These are phyloP conservation scores for Toxotes chatareus DNA, from an alignment of 2,113 vertebrate genomes.

Conservation along the genomic window DNA sequence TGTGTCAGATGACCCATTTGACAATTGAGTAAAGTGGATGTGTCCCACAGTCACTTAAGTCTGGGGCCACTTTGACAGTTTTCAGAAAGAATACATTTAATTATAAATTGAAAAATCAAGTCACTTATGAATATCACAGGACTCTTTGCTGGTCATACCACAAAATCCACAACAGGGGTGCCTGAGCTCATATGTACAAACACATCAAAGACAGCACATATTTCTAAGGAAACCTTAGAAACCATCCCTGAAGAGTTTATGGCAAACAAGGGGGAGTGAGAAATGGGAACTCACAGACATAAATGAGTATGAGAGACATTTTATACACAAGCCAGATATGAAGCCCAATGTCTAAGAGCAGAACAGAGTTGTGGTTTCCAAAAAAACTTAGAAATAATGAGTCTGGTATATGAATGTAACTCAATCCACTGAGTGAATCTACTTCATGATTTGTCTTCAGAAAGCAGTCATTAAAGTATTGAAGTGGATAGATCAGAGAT, in stretches of 20 bases:
- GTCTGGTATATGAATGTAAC: background rate
- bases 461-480: background rate
- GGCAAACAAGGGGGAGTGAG: background rate
- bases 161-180: background rate
- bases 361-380: background rate
- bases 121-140: slow-evolving; percentile 15
- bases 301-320: background rate
- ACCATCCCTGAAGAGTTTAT: background rate
- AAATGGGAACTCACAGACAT: background rate
- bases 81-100: slow-evolving; percentile 15
- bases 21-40: slow-evolving; percentile 35
- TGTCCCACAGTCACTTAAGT: too few relatives aligned
- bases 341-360: background rate
- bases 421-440: background rate
- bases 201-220: background rate
- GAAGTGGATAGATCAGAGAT: slow-evolving; percentile 5
- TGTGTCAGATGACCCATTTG: slow-evolving; percentile 48
- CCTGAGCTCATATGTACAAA: too few relatives aligned
- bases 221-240: background rate
- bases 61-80: too few relatives aligned
- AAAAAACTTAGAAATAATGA: slow-evolving; percentile 11
- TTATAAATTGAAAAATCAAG: slow-evolving; percentile 15
- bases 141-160: background rate
- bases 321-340: too few relatives aligned
- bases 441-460: background rate